Evolutionary conservation across 2,888 invertebrate species (phyloP), one percentile per base, ranked within the genome.

Genomic region (Lydus trimaculatus): DNA sequence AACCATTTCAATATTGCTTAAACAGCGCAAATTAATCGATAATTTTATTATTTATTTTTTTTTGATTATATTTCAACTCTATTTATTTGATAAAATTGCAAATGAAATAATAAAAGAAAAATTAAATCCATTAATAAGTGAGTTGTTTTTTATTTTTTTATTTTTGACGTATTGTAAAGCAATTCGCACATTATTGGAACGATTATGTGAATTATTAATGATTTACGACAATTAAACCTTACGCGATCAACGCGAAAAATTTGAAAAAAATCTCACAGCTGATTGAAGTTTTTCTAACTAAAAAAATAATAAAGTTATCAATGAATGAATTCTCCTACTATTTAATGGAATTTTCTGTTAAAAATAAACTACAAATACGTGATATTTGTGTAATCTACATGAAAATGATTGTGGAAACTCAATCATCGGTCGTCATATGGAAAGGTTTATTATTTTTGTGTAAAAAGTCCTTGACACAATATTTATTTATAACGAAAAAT

Each of bases 381-480:
- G 25, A 56, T 11, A 11, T 11, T 13, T 11, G 25, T 56, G 25
- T 2, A 25, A 23, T 20, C 9, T 56, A 25, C 15, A 56, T 56
- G 23, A 23, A 25, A 56, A 23, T 20, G 25, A 56, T 56, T 56
- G 56, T 56, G 56, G 56, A 56, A 56, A 56, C 25, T 13, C 56
- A 56, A 25, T n/a, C n/a, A n/a, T n/a, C n/a, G 1, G 28, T 13
- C 8, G 15, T 25, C 56, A 13, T 52, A 52, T 25, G 52, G 52
- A 52, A 52, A 56, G 56, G 23, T 52, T 56, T 56, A 20, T 13
- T 11, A 25, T 56, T 9, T 25, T 56, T 25, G 25, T 23, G 28
- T 3, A 28, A 15, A 48, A 20, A 56, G 56, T 56, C 56, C 56
- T 56, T 56, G 56, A 56, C 56, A 56, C 15, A 25, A 56, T 56